phyloP scores from a whole-genome alignment of 2,888 invertebrate species.

The Frankliniella intonsa region DNA sequence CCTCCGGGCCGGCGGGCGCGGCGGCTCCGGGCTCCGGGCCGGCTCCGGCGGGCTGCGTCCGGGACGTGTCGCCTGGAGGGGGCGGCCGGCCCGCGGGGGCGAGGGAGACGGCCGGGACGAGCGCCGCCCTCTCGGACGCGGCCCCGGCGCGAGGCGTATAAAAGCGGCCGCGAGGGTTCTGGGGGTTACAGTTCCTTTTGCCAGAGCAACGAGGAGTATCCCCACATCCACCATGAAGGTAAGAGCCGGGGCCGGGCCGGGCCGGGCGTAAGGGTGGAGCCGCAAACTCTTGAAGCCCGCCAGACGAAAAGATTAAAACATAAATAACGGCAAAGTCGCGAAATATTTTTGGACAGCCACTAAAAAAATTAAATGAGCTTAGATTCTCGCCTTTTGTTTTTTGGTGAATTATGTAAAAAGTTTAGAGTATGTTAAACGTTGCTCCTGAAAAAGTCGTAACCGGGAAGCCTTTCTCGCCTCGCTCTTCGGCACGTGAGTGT shows the following conservation, averaged over 20 bases:
- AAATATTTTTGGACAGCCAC: not conserved
- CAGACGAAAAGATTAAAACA: no score
- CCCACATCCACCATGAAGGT: constrained; percentile 12
- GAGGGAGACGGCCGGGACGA: not conserved
- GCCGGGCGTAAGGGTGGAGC: no score
- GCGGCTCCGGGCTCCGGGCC: not conserved
- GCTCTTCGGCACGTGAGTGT: constrained; percentile 32
- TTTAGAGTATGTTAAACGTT: no score
- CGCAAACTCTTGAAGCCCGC: no score
- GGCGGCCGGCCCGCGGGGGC: not conserved
- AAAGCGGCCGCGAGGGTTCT: not conserved
- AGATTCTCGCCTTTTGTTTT: no score
- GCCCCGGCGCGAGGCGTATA: not conserved
- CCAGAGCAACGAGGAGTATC: constrained; percentile 7
- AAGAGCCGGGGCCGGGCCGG: not conserved
- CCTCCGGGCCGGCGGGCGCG: not conserved
- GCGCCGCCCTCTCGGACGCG: not conserved
- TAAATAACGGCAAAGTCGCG: not conserved
- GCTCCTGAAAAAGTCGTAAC: no score
- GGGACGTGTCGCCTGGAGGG: not conserved
- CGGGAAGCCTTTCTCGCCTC: not conserved
- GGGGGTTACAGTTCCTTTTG: constrained; percentile 16
- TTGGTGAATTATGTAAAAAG: no score
- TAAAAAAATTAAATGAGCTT: no score
- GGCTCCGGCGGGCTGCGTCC: not conserved